phyloP scores from a whole-genome alignment of 2,113 vertebrate species.

The Saguinus midas region DNA sequence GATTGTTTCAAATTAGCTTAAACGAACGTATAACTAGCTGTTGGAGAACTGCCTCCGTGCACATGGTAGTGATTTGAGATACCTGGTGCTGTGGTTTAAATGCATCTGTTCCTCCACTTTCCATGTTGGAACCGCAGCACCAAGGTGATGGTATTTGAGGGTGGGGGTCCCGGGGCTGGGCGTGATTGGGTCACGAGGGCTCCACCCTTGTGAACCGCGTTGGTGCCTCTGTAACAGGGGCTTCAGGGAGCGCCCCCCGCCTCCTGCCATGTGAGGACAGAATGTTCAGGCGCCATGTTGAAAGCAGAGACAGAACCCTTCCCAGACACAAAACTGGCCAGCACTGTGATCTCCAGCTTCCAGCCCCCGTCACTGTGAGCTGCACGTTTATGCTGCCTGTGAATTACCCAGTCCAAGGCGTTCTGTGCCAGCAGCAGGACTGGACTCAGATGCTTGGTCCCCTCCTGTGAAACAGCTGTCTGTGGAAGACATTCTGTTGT shows the following conservation, averaged over 20 bases:
- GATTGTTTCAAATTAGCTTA: background rate
- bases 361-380: background rate
- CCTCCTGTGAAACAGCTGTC: too few species aligned
- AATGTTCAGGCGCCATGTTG: background rate
- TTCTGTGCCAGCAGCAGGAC: background rate
- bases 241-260: background rate
- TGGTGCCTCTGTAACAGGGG: too few species aligned
- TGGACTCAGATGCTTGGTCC: background rate
- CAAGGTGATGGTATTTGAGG: background rate
- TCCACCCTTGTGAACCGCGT: background rate
- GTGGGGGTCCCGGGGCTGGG: background rate
- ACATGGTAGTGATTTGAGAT: background rate
- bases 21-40: background rate
- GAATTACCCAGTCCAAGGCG: background rate
- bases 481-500: background rate
- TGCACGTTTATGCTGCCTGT: background rate
- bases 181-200: accelerated
- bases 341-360: background rate
- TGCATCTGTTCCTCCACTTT: background rate
- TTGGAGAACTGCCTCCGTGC: background rate
- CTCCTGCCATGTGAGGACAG: background rate
- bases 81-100: background rate
- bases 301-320: background rate
- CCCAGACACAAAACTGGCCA: background rate
- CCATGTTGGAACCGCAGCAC: background rate